Evolutionary conservation across 2,888 invertebrate genomes (phyloP), one percentile per base, ranked within the genome.

Genomic region (Dendrolimus houi): DNA sequence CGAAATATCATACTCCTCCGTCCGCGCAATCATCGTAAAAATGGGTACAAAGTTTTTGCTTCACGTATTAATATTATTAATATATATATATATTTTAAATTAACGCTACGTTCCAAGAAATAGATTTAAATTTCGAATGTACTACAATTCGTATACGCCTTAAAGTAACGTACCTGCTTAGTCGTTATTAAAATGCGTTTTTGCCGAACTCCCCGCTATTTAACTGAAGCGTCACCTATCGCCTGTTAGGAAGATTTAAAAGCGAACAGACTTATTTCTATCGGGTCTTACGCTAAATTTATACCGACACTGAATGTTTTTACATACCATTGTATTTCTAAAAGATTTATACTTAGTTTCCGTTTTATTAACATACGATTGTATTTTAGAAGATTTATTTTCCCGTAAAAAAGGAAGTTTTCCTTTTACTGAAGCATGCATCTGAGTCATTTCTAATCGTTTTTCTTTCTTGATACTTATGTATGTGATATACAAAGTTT

Each of bases 251-350:
- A 71, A 83, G 81, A 84, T 84, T 86, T 85, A 86, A 87, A 79
- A 81, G 78, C 64, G 73, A 81, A 79, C 83, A 79, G 81, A 83
- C 81, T 85, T 82, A 86, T 85, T 87, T 87, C 85, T 85, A 86
- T 87, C 85, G 83, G 76, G 83, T 81, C 77, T 87, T 85, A 85
- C 81, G 71, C 67, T 63, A 65, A 82, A 87, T 87, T 86, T 87
- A 86, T 87, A 75, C 75, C 67, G 47, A 47, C 66, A 73, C 71
- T 71, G 76, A 72, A 84, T 84, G 80, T 83, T 85, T 86, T 86
- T 85, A 83, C 84, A 81, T 83, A 80, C 80, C 75, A 84, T 79
- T 80, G 79, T 83, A 79, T 79, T 80, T 79, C 9, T 12, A 29
- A 29, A 29, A 47, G 47, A 47, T 47, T 47, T 47, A 47, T 47